phyloP scores from a whole-genome alignment of 2,888 invertebrate species.

The Drosophila demipolita region DNA sequence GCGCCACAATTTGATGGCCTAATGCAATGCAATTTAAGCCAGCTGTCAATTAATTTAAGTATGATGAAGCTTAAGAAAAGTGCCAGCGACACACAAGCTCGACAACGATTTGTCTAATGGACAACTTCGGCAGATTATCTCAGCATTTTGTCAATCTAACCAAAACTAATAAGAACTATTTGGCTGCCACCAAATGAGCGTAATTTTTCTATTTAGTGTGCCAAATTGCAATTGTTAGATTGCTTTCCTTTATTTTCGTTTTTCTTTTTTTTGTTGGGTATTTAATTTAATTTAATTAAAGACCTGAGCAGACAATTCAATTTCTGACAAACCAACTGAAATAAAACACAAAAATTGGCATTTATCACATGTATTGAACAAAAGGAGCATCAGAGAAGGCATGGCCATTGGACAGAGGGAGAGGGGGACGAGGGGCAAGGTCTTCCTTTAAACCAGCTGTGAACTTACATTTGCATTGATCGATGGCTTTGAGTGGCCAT shows the following conservation, averaged over 20 bases:
- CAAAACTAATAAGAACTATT: constrained; percentile 26
- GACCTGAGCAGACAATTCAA: constrained; percentile 20
- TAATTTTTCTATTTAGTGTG: constrained; percentile 24
- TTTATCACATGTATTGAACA: constrained; percentile 41
- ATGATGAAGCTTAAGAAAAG: constrained; percentile 26
- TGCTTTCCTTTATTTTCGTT: background rate
- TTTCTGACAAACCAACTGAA: constrained; percentile 48
- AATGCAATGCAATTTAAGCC: constrained; percentile 53
- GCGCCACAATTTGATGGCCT: constrained; percentile 27
- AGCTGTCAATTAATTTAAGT: constrained; percentile 65
- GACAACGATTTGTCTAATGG: constrained; percentile 23
- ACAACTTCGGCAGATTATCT: constrained; percentile 33
- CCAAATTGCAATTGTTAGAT: constrained; percentile 40
- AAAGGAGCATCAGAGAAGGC: constrained; percentile 25
- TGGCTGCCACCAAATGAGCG: constrained; percentile 34
- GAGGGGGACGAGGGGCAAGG: constrained; percentile 27
- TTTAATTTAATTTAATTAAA: constrained; percentile 34
- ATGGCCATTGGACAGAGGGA: background rate
- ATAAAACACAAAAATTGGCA: constrained; percentile 48
- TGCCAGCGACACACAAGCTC: constrained; percentile 20
- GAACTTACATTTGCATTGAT: constrained; percentile 64
- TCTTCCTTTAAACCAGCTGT: constrained; percentile 24
- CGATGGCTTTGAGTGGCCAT: constrained; percentile 63
- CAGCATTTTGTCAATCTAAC: constrained; percentile 32
- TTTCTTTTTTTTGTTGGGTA: background rate